Conservation (phyloP, 2,888 invertebrate species). For the Nephrotoma guestfalica region DNA sequence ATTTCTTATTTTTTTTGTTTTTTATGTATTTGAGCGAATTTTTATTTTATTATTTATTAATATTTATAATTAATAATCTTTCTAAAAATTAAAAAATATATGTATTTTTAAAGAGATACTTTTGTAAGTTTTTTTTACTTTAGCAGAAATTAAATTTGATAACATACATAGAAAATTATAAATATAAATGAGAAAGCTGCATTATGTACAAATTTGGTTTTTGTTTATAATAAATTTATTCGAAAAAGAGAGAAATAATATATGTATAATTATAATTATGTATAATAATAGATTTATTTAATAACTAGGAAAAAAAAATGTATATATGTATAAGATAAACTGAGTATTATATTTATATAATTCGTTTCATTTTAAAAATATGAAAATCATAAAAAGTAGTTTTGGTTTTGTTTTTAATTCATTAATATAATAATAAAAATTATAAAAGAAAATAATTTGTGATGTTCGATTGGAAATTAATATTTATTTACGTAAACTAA, state of each 20-base stretch:
- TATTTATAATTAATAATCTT: neutral
- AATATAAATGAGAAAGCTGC: neutral
- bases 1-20: neutral
- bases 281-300: neutral
- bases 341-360: neutral
- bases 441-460: neutral
- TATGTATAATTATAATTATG: neutral
- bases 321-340: neutral
- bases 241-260: neutral
- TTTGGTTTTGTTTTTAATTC: neutral
- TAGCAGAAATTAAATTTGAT: neutral
- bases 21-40: neutral
- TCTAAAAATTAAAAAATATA: neutral
- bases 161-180: neutral
- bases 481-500: neutral
- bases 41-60: neutral
- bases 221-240: neutral
- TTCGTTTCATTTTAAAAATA: neutral
- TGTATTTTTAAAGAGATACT: neutral
- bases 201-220: neutral
- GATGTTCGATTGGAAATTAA: neutral
- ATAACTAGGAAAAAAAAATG: neutral
- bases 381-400: neutral
- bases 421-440: neutral
- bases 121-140: neutral